Evolutionary conservation across 2,113 vertebrate genomes (phyloP).

Genomic region (Alexandromys fortis): DNA sequence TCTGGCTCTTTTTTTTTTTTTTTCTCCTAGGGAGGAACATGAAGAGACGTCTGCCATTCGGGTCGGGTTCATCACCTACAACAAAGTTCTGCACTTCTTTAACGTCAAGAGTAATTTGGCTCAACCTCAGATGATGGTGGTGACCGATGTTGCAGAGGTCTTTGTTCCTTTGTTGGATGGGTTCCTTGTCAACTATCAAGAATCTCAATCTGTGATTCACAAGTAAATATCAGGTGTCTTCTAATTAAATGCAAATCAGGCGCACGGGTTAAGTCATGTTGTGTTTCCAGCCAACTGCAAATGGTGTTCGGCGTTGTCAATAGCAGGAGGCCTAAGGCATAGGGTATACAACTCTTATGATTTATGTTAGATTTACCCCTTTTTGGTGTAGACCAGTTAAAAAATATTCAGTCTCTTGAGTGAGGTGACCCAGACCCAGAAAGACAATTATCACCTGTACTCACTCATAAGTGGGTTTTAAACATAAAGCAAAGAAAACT

Average conservation of each 20-base stretch:
- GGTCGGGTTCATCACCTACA: conserved; percentile 97
- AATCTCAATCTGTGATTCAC: conserved; percentile 92
- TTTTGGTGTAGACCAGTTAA: not conserved
- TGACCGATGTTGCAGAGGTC: conserved; percentile 94
- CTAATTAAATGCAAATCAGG: not conserved
- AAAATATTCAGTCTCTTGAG: no score
- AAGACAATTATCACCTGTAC: no score
- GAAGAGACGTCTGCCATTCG: conserved; percentile 89
- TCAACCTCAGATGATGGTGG: conserved; percentile 99
- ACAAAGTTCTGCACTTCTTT: conserved; percentile 98
- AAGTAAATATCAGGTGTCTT: conserved; percentile 87
- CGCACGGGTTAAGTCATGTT: not conserved
- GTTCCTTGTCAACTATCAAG: conserved; percentile 95
- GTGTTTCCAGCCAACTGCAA: not conserved
- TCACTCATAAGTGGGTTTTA: no score
- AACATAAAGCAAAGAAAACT: no score
- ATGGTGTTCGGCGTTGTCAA: not conserved
- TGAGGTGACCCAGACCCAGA: no score
- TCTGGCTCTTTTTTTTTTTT: not conserved
- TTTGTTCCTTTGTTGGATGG: conserved; percentile 96
- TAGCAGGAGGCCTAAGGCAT: no score
- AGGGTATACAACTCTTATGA: not conserved
- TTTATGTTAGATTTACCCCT: not conserved
- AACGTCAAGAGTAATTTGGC: conserved; percentile 96
- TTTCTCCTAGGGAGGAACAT: conserved; percentile 89